These are phyloP conservation scores for Hyles vespertilio DNA, from an alignment of 1,140 invertebrate genomes.

Conservation along the genomic window DNA sequence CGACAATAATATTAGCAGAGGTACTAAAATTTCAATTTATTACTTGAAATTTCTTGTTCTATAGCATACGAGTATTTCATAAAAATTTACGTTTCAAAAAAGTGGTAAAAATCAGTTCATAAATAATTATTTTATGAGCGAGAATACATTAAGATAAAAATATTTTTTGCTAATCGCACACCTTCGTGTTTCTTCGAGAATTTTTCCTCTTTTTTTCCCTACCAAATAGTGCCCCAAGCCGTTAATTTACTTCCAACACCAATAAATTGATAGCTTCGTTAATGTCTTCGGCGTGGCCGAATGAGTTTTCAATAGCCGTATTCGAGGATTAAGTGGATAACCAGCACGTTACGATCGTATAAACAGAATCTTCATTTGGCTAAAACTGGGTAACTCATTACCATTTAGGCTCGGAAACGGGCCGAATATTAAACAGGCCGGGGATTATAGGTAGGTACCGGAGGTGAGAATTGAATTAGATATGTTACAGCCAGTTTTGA, in stretches of 20 bases:
- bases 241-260: conserved; percentile 10
- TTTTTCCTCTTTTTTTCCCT: conserved; percentile 1
- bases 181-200: background rate
- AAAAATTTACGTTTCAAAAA: too few species aligned
- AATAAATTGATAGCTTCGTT: conserved; percentile 47
- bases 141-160: background rate
- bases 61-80: too few species aligned
- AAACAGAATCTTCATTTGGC: conserved; percentile 48
- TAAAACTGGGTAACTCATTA: conserved; percentile 44
- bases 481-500: conserved; percentile 10
- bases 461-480: conserved; percentile 40
- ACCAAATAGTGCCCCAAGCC: background rate
- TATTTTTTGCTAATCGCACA: background rate
- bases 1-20: too few species aligned
- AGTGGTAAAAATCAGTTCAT: too few species aligned
- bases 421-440: conserved; percentile 36
- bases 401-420: conserved; percentile 31
- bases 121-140: too few species aligned
- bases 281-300: conserved; percentile 42
- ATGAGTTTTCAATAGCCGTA: conserved; percentile 56
- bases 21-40: too few species aligned
- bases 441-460: conserved; percentile 25
- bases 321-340: conserved; percentile 48
- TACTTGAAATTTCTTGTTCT: too few species aligned
- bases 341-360: conserved; percentile 33